Evolutionary conservation across 2,888 invertebrate genomes (phyloP).

Genomic region (Oeneis ivallda): DNA sequence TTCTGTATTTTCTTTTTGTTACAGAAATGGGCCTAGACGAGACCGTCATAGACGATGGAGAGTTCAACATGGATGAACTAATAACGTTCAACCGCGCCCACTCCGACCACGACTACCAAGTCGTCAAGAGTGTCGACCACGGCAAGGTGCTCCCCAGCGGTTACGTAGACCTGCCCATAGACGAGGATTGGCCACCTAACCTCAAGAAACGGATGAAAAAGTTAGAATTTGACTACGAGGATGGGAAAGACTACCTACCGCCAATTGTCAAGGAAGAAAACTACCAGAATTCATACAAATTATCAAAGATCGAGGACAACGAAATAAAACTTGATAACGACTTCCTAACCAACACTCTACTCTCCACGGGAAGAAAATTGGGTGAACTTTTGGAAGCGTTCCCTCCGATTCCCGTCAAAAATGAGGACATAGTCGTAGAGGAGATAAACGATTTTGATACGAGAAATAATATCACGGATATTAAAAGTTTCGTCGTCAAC

Average conservation of each 20-base stretch:
- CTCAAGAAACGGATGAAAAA: conserved; percentile 75
- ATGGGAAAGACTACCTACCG: conserved; percentile 66
- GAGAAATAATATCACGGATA: conserved; percentile 65
- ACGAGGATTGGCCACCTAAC: conserved; percentile 83
- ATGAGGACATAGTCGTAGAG: conserved; percentile 67
- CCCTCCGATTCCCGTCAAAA: conserved; percentile 68
- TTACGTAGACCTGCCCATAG: conserved; percentile 82
- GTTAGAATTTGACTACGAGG: conserved; percentile 67
- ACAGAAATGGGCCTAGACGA: conserved; percentile 72
- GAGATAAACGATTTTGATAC: conserved; percentile 69
- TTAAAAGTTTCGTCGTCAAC: conserved; percentile 70
- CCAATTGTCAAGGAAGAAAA: conserved; percentile 71
- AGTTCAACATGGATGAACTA: conserved; percentile 83
- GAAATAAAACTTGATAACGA: conserved; percentile 48
- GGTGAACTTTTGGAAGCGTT: conserved; percentile 66
- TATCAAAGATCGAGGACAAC: conserved; percentile 56
- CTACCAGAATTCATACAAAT: conserved; percentile 62
- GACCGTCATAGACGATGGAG: conserved; percentile 80
- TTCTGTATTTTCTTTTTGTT: conserved; percentile 27
- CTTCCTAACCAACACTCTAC: conserved; percentile 60
- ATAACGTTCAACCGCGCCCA: conserved; percentile 78
- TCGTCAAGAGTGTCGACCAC: conserved; percentile 59
- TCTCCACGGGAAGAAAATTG: conserved; percentile 67
- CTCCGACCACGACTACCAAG: conserved; percentile 77
- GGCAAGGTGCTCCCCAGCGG: conserved; percentile 60